These are phyloP conservation scores for Probosciger aterrimus DNA, from an alignment of 2,113 vertebrate species.

Conservation along the genomic window DNA sequence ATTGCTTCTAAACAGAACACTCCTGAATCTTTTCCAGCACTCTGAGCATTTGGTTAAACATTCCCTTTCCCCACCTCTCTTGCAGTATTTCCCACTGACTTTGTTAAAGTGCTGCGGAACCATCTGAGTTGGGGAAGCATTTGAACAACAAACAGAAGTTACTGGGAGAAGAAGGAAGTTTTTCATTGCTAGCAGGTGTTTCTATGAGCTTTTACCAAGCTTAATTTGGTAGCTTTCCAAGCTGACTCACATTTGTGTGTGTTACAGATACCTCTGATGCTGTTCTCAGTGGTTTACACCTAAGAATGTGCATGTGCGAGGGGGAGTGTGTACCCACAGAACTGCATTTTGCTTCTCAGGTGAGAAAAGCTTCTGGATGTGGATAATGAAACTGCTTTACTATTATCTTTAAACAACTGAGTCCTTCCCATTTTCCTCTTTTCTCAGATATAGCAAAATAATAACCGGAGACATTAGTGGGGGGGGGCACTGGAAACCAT, in stretches of 20 bases:
- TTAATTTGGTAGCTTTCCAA: not conserved
- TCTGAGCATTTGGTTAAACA: slow-evolving; percentile 13
- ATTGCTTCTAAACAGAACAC: not conserved
- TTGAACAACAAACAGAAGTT: not conserved
- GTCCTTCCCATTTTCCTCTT: slow-evolving; percentile 52
- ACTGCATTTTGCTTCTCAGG: slow-evolving; percentile 31
- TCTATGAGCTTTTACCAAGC: not conserved
- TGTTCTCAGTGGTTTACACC: not conserved
- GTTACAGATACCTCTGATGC: not conserved
- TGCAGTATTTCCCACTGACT: not conserved
- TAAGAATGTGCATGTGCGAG: not conserved
- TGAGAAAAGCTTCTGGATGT: not conserved
- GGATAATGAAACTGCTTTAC: slow-evolving; percentile 45
- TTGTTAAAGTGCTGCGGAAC: not conserved
- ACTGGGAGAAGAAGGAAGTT: not conserved
- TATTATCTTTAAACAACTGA: slow-evolving; percentile 41
- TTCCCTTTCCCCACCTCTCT: not conserved
- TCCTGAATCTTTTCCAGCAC: not conserved
- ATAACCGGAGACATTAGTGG: slow-evolving; percentile 43
- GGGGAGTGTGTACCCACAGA: not conserved
- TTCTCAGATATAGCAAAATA: slow-evolving; percentile 62
- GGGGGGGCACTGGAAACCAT: not conserved
- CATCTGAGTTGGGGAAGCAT: not conserved
- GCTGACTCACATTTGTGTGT: not conserved
- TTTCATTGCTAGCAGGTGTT: not conserved